Base-by-base conservation (phyloP, 2,113 vertebrate genomes). In the Gasterosteus aculeatus region DNA sequence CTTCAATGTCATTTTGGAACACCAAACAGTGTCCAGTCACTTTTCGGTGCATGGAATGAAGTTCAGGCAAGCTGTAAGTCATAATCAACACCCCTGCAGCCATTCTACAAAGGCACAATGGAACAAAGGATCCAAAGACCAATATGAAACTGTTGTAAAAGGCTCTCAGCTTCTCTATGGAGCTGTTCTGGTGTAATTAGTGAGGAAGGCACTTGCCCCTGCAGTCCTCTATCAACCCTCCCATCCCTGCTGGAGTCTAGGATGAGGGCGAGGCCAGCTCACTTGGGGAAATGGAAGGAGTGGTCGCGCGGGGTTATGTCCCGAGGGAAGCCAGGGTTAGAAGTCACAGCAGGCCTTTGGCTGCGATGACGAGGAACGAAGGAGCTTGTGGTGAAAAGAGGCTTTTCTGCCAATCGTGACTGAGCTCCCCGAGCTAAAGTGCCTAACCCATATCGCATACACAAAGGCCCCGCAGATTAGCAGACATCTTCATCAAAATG, bases 391-490 rank as follows among this genome's bases (percentile, higher is more conserved):
- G 85, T 80, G 88, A 80, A 93, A 91, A 92, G 84, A 91, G 78
- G 89, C 87, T 93, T 94, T 92, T 88, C 89, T 90, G 89, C 84
- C 88, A 26, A 86, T 89, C 84, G 78, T 91, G 81, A 72, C 86
- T 87, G 91, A 92, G 87, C 89, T 84, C 75, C 82, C 84, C 44
- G 73, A 85, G 86, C 92, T 88, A 89, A 87, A 93, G 90, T 88
- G 89, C 85, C 88, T 91, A 90, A 93, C 94, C 92, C 91, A 93
- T 92, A 94, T 93, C 91, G 91, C 91, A 90, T 78, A 54, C 85
- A 87, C 86, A 92, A 92, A 87, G 90, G 85, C 80, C 46, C 62
- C 9, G 78, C 76, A 90, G 91, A 93, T 93, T 92, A 93, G 81
- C 75, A 67, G 69, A 89, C 81, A 62, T 91, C 81, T 87, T 91